Evolutionary conservation across 2,113 vertebrate species (phyloP), one percentile per base, ranked within the genome.

Genomic region (Oncorhynchus mykiss): DNA sequence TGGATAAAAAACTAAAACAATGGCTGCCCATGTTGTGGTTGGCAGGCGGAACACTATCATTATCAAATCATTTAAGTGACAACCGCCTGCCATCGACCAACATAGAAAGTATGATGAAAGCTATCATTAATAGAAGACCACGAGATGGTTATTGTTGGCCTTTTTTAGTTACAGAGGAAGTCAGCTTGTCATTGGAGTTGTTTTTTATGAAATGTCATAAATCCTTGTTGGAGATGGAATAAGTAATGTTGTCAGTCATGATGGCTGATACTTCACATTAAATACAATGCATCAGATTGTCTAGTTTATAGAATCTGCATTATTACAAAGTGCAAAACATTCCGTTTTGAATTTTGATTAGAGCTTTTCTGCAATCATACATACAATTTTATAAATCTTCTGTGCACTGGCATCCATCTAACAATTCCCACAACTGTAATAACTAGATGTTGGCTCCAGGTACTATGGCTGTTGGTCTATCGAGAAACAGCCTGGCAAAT

Each of bases 61-160:
- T 62, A 78, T 49, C 49, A 13, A 70, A 70, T 78, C 67, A 68
- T 70, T 73, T 57, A 62, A 62, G 71, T 49, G 31, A 34, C 72
- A 73, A 70, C 22, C 51, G 18, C 71, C 73, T 12, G 72, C 49
- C 31, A 49, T 49, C 29, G 25, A 39, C 27, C 39, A 64, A 71
- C 70, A 72, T 67, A 60, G 73, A 51, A 67, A 64, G 71, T 34
- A 31, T 73, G 67, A 78, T 68, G 14, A 70, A 78, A 73, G 66
- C 65, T 39, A 25, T 70, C 73, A 73, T 74, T 73, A 78, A 73
- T 64, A 67, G 27, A 64, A 59, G 74, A 78, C 76, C 62, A 27
- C 24, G 12, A 65, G 62, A 45, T 45, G 39, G 39, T 45, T 45
- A 45, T 45, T 45, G 39, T 45, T 45, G 39, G 39, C 39, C 9